Percentiles rank a stretch among this genome's conserved stretches.
Conservation (phyloP, 2,113 vertebrate genomes). For the Rhagologus leucostigma region DNA sequence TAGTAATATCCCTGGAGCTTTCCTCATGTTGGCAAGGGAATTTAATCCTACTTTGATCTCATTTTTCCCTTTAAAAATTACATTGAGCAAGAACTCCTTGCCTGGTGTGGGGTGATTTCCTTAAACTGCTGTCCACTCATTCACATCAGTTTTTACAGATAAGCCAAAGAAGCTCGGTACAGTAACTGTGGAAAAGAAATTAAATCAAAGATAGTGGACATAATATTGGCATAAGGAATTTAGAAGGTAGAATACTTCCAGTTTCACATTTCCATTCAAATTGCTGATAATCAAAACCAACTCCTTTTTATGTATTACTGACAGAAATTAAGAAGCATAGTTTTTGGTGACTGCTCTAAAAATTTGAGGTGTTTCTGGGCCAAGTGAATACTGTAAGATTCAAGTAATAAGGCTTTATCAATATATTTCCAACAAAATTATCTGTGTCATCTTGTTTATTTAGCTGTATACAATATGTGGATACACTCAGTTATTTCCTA, state of each 20-base stretch:
- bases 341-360: not conserved
- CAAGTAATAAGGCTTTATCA: not conserved
- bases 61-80: not conserved
- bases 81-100: not conserved
- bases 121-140: not conserved
- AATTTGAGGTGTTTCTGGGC: not conserved
- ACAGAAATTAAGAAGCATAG: not conserved
- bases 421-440: not conserved
- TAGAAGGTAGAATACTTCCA: not conserved
- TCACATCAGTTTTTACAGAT: not conserved
- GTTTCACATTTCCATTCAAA: not conserved
- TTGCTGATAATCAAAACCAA: not conserved
- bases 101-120: not conserved
- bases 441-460: not conserved
- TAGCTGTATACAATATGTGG: not conserved
- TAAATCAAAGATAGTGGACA: not conserved
- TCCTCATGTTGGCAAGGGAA: not conserved
- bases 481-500: not conserved
- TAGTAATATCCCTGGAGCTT: not conserved
- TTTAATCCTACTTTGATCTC: not conserved
- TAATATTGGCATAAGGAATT: not conserved
- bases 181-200: not conserved
- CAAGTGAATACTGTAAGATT: not conserved
- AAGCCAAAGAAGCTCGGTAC: not conserved
- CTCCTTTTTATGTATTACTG: not conserved